Conservation (phyloP, 2,113 vertebrate genomes). For the Limnothrissa miodon region DNA sequence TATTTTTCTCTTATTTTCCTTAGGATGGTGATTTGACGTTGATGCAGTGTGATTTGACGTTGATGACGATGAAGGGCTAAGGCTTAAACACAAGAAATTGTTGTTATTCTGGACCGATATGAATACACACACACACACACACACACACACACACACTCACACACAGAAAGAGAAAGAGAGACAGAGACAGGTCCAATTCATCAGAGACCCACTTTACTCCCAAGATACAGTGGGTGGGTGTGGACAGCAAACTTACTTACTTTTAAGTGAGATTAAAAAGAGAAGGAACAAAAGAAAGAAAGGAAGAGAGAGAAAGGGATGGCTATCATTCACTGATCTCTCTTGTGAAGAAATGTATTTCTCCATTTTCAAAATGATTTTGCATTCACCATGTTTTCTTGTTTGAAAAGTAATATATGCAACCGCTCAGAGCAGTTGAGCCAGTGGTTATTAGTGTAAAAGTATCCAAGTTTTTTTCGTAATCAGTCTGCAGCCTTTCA, state of each 20-base stretch:
- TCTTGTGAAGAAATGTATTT: no score
- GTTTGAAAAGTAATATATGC: no score
- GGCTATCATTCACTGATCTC: no score
- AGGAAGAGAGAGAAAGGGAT: neutral
- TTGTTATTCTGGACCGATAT: neutral
- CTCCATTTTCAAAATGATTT: no score
- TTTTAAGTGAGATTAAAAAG: slow-evolving; percentile 18
- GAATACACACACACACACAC: neutral
- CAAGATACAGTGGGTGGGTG: neutral
- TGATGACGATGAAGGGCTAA: neutral
- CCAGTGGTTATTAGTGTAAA: no score
- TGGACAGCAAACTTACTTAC: slow-evolving; percentile 15
- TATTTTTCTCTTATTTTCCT: no score
- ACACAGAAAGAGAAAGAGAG: neutral
- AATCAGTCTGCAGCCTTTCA: no score
- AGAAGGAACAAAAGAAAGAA: neutral
- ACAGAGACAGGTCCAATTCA: slow-evolving; percentile 37
- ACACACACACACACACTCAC: neutral
- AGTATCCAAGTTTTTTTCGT: no score
- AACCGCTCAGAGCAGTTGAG: no score
- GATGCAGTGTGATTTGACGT: neutral
- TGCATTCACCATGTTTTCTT: no score
- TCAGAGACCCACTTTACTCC: slow-evolving; percentile 19
- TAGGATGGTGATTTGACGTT: neutral
- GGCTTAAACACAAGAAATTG: neutral